Conservation (phyloP, 2,113 vertebrate genomes). For the Prionailurus viverrinus region DNA sequence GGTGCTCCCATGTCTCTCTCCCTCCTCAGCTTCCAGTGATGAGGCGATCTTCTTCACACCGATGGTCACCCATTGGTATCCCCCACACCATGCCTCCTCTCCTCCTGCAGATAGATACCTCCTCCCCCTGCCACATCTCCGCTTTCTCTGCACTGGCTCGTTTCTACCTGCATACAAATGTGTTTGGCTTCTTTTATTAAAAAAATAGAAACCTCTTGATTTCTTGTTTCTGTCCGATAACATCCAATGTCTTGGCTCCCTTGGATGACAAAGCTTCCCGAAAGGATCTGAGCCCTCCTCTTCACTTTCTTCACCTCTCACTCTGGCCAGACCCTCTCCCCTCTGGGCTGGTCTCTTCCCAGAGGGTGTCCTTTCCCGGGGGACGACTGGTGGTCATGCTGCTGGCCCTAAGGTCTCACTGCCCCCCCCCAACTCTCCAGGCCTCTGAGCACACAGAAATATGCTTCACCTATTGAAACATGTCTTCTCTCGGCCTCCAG, state of each 20-base stretch:
- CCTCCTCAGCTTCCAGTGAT: neutral
- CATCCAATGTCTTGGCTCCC: neutral
- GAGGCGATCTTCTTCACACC: neutral
- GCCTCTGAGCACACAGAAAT: neutral
- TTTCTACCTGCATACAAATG: neutral
- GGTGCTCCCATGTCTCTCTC: neutral
- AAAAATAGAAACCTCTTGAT: neutral
- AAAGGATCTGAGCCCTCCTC: neutral
- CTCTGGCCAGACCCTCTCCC: neutral
- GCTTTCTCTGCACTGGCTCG: neutral
- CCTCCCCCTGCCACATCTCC: fast-evolving
- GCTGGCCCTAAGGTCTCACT: neutral
- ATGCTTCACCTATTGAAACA: neutral
- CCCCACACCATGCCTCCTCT: neutral
- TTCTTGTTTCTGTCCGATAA: neutral
- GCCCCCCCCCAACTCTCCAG: neutral
- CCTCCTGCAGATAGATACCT: neutral
- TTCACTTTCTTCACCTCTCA: neutral
- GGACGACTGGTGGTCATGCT: neutral
- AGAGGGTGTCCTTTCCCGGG: neutral
- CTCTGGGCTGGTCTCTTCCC: neutral
- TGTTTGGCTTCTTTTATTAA: neutral
- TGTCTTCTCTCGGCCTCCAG: neutral
- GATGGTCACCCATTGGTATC: neutral
- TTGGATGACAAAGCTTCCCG: neutral